Evolutionary conservation across 2,113 vertebrate species (phyloP).

Genomic region (Ellobius talpinus): DNA sequence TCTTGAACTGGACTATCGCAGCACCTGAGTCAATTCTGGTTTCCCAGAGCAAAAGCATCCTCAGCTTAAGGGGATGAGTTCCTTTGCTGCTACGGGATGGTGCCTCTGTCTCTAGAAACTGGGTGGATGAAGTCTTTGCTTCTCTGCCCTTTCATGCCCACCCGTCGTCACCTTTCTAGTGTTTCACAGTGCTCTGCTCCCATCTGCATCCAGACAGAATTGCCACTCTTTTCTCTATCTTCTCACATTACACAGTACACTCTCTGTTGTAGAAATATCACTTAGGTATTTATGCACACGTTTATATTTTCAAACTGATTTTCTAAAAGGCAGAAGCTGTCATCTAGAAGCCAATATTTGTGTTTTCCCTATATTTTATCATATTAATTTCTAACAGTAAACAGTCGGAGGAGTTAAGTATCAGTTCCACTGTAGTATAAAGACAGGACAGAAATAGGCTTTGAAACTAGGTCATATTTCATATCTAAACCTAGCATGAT

Average conservation of each 20-base stretch:
- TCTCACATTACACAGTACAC: not conserved
- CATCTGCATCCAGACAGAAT: not conserved
- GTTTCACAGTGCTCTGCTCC: not conserved
- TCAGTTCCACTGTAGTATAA: constrained; percentile 9
- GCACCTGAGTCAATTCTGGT: not conserved
- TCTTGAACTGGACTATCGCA: not conserved
- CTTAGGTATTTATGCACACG: constrained; percentile 1
- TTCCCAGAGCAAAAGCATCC: not conserved
- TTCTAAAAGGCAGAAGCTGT: not conserved
- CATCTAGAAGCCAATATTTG: constrained; percentile 14
- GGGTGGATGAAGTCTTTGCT: not conserved
- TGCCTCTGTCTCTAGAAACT: not conserved
- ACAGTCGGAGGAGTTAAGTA: constrained; percentile 19
- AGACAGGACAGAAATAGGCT: constrained; percentile 1
- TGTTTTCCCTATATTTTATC: not conserved
- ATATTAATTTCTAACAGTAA: constrained; percentile 11
- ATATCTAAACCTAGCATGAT: not conserved
- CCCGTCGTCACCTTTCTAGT: not conserved
- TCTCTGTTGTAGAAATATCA: constrained; percentile 23
- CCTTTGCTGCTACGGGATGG: not conserved
- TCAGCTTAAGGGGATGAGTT: not conserved
- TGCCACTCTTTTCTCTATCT: not conserved
- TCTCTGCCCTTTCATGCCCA: not conserved
- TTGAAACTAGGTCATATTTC: constrained; percentile 56
- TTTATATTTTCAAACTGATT: constrained; percentile 26